Base-by-base conservation (phyloP, 2,888 invertebrate genomes). In the Napeogenes sylphis region DNA sequence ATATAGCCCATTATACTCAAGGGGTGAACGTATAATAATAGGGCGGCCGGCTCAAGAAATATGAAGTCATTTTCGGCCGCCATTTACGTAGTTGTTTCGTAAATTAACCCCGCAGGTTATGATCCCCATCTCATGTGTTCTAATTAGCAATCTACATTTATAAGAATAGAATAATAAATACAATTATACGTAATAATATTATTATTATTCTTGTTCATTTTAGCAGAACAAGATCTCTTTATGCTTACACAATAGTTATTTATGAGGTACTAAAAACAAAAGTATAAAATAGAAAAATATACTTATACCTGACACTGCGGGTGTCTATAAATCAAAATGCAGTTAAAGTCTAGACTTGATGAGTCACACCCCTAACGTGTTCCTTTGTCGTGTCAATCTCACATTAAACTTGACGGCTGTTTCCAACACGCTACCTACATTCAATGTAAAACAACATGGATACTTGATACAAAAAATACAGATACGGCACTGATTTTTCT, bases 391-490 rank as follows among this genome's bases (percentile, higher is more conserved):
- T 84, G 84, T 73, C 77, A 73, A 73, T 66, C 67, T 62, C 68
- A 74, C 83, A 83, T 85, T 84, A 83, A 67, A 69, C 57, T 70
- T 75, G 76, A 78, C 74, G 76, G 64, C 75, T 72, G 73, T 80
- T 81, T 73, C 75, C 75, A 77, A 81, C 85, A 84, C 82, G 84
- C 81, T 70, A 76, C 70, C 73, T 64, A 70, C 73, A 73, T 74
- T 75, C 72, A 75, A 75, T 75, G 73, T 70, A 68, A 68, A 72
- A 71, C 72, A 70, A 71, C 69, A 57, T 42, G 51, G 55, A 64
- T 57, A 21, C 10, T 8, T 45, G 12, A 46, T 55, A 38, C 6
- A 54, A 14, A 56, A n/a, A 59, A 4, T 55, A 61, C 59, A 13
- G 61, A 66, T 47, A 35, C 4, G 21, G 35, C 21, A 42, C 42